Evolutionary conservation across 2,797 vertebrate genomes (phyloP), one percentile per base, ranked within the genome.

Genomic region (Chanos chanos): DNA sequence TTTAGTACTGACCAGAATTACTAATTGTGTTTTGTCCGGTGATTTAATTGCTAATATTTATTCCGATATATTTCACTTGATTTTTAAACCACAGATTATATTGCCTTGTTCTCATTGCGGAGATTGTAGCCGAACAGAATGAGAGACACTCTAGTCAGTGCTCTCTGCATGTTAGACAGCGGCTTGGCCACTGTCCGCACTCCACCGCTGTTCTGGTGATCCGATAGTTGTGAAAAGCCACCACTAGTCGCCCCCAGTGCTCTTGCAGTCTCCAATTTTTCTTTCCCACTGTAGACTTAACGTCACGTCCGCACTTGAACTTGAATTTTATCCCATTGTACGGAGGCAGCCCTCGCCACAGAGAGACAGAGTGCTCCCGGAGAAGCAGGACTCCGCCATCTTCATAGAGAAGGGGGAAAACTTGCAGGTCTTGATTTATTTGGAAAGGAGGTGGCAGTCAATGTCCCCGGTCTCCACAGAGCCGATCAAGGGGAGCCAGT

Each of bases 221-320:
- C 93, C 92, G 91, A 85, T 73, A 79, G 80, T 74, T 95, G 94
- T 94, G 91, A 92, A 90, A 91, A 94, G 92, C 93, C 92, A 92
- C 95, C 95, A 89, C 95, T 98, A 97, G 95, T 98, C 95, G 95
- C 94, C 95, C 95, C 94, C 94, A 97, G 94, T 95, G 94, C 94
- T 94, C 95, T 92, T 93, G 90, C 93, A 86, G 85, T 95, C 93
- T 87, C 85, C 84, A 88, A 83, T 94, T 91, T 93, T 94, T 92
- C 93, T 92, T 92, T 94, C 91, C 92, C 87, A 90, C 89, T 91
- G 93, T 92, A 94, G 91, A 94, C 94, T 93, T 93, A 95, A 95
- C 95, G 95, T 98, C 95, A 97, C 95, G 95, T 97, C 95, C 95
- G 94, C 93, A 96, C 94, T 96, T 96, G 94, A 98, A 98, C 95